These are phyloP conservation scores for Eumerus sabulonum DNA, from an alignment of 2,888 invertebrate species.

Conservation along the genomic window DNA sequence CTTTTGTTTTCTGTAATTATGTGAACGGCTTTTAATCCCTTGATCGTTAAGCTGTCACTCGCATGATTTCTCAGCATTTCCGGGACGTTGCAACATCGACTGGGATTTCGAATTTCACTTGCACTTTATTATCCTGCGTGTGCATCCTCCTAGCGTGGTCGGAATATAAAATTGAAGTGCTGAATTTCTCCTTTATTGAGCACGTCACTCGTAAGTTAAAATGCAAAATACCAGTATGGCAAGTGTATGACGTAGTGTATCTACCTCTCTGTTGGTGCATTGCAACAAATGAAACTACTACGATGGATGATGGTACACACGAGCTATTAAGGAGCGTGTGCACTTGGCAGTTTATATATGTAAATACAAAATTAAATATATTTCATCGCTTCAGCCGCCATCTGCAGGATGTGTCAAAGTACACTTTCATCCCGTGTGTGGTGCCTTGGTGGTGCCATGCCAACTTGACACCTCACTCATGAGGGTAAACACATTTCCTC, in stretches of 20 bases:
- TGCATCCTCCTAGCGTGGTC: not conserved
- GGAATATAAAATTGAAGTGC: constrained; percentile 36
- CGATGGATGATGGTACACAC: too few relatives aligned
- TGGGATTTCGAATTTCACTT: too few relatives aligned
- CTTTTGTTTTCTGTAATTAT: too few relatives aligned
- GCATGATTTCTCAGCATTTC: too few relatives aligned
- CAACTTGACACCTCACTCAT: constrained; percentile 30
- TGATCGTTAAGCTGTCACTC: too few relatives aligned
- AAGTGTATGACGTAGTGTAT: constrained; percentile 6
- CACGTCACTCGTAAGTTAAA: constrained; percentile 56
- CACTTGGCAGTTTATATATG: constrained; percentile 39
- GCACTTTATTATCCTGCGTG: constrained; percentile 40
- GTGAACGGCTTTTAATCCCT: too few relatives aligned
- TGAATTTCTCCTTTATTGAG: constrained; percentile 58
- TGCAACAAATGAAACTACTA: not conserved
- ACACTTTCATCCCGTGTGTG: constrained; percentile 11
- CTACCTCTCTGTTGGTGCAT: not conserved
- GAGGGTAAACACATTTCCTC: constrained; percentile 1
- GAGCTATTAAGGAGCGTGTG: constrained; percentile 20
- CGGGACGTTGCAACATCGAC: too few relatives aligned
- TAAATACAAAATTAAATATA: constrained; percentile 23
- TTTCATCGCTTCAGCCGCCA: not conserved
- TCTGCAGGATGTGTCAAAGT: constrained; percentile 35
- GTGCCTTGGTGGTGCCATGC: not conserved
- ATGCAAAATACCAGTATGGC: constrained; percentile 34